Base-by-base conservation (phyloP, 2,113 vertebrate genomes). In the Carassius gibelio region DNA sequence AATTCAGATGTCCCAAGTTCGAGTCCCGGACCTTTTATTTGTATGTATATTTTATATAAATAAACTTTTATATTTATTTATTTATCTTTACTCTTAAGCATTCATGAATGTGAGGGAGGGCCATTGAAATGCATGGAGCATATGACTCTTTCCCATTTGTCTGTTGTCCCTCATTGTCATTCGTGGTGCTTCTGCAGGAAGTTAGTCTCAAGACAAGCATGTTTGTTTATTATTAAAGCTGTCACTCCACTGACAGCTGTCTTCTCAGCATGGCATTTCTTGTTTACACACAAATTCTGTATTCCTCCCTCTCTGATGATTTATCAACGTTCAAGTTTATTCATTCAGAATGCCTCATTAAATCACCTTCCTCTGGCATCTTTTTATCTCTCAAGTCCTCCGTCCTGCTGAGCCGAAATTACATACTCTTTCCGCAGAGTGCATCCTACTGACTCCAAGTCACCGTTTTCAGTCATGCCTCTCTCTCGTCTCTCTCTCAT, bases 191-290 rank as follows among this genome's bases (percentile, higher is more conserved):
- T 50, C 79, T 68, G 23, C 62, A 81, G 79, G 62, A 81, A 81
- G 62, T 81, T 34, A 81, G 42, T 68, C 23, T 68, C 8, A 52
- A 81, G 79, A 81, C 79, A 36, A 48, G 66, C 8, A 9, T 50
- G 77, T 85, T 62, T 59, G 66, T 83, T 75, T 74, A 80, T 85
- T 87, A 89, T 85, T 82, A 83, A 89, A 78, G 71, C 85, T 21
- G 88, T 87, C 85, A 80, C 66, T 81, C 88, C 55, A 75, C 85
- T 87, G 74, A 80, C 59, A 87, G 88, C 74, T 82, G 83, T 83
- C 74, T 52, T 80, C 83, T 52, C 86, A 81, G 86, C 88, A 76
- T 87, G 86, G 57, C 26, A 42, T 83, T 75, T 34, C 74, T 76
- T 68, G 23, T 85, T 88, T 68, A 87, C 83, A 71, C 36, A 36